Evolutionary conservation across 2,888 invertebrate genomes (phyloP), one percentile per base, ranked within the genome.

Genomic region (Cordylochernes scorpioides): DNA sequence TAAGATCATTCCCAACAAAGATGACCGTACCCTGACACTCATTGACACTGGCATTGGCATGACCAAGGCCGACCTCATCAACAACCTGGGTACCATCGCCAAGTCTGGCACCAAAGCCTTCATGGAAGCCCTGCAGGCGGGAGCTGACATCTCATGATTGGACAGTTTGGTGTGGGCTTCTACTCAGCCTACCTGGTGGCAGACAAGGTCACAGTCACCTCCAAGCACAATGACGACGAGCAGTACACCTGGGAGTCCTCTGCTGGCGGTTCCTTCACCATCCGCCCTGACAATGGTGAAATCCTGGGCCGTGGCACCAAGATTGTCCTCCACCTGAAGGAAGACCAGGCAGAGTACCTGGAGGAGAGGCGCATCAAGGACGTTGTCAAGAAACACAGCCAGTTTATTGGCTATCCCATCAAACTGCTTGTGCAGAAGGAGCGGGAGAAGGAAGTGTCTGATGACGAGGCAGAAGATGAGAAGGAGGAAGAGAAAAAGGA

Each of bases 51-150:
- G 63, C 38, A 80, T 94, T 53, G 97, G 97, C 44, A 99, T 99
- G 97, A 97, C 97, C 33, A 99, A 97, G 58, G 84, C 94, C 17
- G 97, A 97, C 55, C 63, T 99, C 40, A 80, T 97, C 41, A 97
- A 97, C 65, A 88, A 88, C 56, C 61, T 88, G 58, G 88, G 88
- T 57, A 97, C 94, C 40, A 97, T 97, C 53, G 97, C 97, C 29
- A 91, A 91, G 55, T 97, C 97, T 30, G 97, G 97, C 43, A 97
- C 97, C n/a, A 97, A 94, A 58, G 91, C 94, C 3, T 97, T 99
- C 61, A 97, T 97, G 97, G 97, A 99, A 57, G 97, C 97, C 30
- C 65, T 97, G 30, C 84, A 88, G 49, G 91, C 94, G 39, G 94
- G 94, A 41, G 94, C 94, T 32, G 97, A 97, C 49, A 97, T 97